A percentile compares a stretch with the other conserved stretches of the same genome.
Conservation (phyloP, 2,888 invertebrate genomes). For the Ramazzottius varieornatus region DNA sequence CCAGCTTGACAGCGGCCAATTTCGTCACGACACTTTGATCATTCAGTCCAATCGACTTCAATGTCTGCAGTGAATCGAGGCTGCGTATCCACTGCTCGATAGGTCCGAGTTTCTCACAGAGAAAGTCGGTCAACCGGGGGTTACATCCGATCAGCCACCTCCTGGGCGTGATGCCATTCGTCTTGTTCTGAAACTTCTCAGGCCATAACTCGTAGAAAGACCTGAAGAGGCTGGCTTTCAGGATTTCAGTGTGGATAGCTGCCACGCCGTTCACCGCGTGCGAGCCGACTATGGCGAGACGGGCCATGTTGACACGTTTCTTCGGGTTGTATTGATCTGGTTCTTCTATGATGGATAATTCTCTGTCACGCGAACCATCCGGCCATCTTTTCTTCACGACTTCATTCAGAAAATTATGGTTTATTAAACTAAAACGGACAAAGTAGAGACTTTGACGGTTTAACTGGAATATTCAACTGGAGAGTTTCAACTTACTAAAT, state of each 20-base stretch:
- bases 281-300: constrained; percentile 74
- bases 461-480: too few relatives aligned
- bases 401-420: neutral
- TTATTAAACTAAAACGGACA: too few relatives aligned
- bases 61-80: neutral
- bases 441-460: too few relatives aligned
- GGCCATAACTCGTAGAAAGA: constrained; percentile 86
- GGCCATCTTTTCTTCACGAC: constrained; percentile 43
- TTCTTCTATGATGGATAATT: constrained; percentile 82
- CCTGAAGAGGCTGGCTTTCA: constrained; percentile 47
- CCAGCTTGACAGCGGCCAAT: neutral
- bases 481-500: constrained; percentile 94
- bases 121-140: constrained; percentile 73
- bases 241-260: constrained; percentile 79
- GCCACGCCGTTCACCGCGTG: constrained; percentile 96
- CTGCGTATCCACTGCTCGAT: constrained; percentile 3
- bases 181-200: constrained; percentile 94
- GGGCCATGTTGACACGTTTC: constrained; percentile 93
- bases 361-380: constrained; percentile 35
- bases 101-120: constrained; percentile 40
- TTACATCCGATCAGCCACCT: constrained; percentile 93
- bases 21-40: neutral
- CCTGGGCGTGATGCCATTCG: constrained; percentile 94
- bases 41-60: neutral
- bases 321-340: constrained; percentile 36